phyloP scores from a whole-genome alignment of 2,888 invertebrate species.

The Ecliptopera silaceata region DNA sequence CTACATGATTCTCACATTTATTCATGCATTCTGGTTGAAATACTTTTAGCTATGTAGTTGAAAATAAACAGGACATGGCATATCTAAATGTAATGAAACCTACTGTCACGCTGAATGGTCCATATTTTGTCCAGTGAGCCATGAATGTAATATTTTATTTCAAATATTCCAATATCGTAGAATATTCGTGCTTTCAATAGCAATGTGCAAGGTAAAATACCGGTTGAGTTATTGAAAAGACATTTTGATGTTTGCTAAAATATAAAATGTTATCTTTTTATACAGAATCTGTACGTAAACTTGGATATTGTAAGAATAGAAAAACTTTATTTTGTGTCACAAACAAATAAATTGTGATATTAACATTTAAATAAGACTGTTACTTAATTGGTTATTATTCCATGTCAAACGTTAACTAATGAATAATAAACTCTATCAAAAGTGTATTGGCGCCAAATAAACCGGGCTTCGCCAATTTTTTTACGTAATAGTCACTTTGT shows the following conservation, averaged over 20 bases:
- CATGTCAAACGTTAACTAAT: neutral
- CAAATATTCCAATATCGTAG: conserved; percentile 22
- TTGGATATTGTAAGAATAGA: too few species aligned
- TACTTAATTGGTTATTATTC: neutral
- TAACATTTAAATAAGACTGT: too few species aligned
- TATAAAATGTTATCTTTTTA: neutral
- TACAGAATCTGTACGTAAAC: too few species aligned
- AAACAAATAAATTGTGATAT: too few species aligned
- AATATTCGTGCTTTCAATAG: conserved; percentile 24
- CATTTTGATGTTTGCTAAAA: conserved; percentile 2
- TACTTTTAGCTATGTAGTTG: too few species aligned
- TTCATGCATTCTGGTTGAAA: too few species aligned
- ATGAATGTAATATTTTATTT: conserved; percentile 29
- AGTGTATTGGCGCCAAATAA: neutral
- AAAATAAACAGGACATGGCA: neutral
- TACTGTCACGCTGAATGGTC: neutral
- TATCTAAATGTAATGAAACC: neutral
- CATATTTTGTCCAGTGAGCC: conserved; percentile 27
- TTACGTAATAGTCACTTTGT: conserved; percentile 26
- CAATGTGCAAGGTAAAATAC: conserved; percentile 21
- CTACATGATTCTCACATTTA: too few species aligned
- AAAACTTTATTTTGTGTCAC: too few species aligned
- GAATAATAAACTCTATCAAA: conserved; percentile 6
- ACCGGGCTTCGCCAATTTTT: neutral
- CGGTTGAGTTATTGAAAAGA: conserved; percentile 5